Evolutionary conservation across 2,888 invertebrate species (phyloP), one percentile per base, ranked within the genome.

Genomic region (Eubasilissa splendida): DNA sequence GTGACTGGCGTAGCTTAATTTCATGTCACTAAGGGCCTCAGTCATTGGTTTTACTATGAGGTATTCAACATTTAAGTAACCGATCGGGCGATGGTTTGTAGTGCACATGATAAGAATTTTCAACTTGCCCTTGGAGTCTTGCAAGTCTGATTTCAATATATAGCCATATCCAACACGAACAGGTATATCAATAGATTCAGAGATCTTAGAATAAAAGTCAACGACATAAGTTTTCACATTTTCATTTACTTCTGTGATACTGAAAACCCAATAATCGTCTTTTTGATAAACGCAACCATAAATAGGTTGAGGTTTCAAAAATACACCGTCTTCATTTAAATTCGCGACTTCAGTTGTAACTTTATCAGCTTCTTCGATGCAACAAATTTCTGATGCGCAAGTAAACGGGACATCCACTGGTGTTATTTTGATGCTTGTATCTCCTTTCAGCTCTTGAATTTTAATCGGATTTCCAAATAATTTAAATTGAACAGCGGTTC

Each of bases 101-200:
- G 96, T 96, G 84, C 93, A 93, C 65, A 96, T 96, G 52, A 98
- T 96, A n/a, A 98, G 97, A 83, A 97, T 90, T 84, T 95, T 94
- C 31, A 95, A 88, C 52, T 90, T 90, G 7, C 96, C 97, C 85
- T 95, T 94, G 65, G 96, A 96, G 53, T 93, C 91, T 85, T 95
- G 95, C 83, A 97, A 90, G 85, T 95, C 93, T 86, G 95, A 95
- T 9, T 97, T 97, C 85, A 98, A 89, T 84, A 98, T 92, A 89
- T 97, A 97, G 86, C 96, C 95, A 87, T 96, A 97, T 12, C 97
- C 98, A 79, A 97, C 91, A 89, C 97, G 97, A 85, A 92, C 93
- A 3, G 97, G 97, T 42, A 7, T 42, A 7, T 42, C 42, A 42
- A 5, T 7, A 53, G 95, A 94, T 84, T 95, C 95, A 82, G 93